These are phyloP conservation scores for Pyrrhosoma nymphula DNA, from an alignment of 2,888 invertebrate species.

Conservation along the genomic window DNA sequence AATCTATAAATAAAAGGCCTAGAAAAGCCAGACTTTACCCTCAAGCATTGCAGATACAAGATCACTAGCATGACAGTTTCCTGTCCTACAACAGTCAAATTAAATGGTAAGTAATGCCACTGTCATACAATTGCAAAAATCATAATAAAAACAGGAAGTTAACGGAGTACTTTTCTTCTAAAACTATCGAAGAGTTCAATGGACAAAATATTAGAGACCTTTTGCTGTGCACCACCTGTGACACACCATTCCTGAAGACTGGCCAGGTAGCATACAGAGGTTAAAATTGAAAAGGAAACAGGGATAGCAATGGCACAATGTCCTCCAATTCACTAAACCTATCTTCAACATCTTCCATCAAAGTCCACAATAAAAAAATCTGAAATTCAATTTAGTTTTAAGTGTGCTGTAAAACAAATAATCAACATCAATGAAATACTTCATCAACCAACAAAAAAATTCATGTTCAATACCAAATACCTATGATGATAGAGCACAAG, in stretches of 20 bases:
- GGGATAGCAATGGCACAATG: constrained; percentile 35
- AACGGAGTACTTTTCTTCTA: constrained; percentile 25
- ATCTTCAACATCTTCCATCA: constrained; percentile 44
- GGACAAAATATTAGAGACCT: constrained; percentile 39
- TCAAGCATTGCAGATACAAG: constrained; percentile 44
- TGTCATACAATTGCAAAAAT: constrained; percentile 49
- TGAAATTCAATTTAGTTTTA: constrained; percentile 51
- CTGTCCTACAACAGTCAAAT: constrained; percentile 48
- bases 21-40: constrained; percentile 51
- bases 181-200: constrained; percentile 18
- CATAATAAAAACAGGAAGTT: constrained; percentile 51
- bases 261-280: constrained; percentile 23
- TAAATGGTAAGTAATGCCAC: constrained; percentile 48
- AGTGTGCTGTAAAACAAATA: constrained; percentile 45
- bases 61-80: constrained; percentile 49
- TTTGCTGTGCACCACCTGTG: constrained; percentile 19
- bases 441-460: neutral
- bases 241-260: constrained; percentile 34
- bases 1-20: constrained; percentile 49
- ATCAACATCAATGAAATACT: neutral
- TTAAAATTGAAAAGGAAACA: constrained; percentile 34
- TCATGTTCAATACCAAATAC: neutral
- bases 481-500: neutral
- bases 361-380: constrained; percentile 40
- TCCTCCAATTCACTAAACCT: constrained; percentile 22